Evolutionary conservation across 1,140 invertebrate genomes (phyloP).

Genomic region (Hyles vespertilio): DNA sequence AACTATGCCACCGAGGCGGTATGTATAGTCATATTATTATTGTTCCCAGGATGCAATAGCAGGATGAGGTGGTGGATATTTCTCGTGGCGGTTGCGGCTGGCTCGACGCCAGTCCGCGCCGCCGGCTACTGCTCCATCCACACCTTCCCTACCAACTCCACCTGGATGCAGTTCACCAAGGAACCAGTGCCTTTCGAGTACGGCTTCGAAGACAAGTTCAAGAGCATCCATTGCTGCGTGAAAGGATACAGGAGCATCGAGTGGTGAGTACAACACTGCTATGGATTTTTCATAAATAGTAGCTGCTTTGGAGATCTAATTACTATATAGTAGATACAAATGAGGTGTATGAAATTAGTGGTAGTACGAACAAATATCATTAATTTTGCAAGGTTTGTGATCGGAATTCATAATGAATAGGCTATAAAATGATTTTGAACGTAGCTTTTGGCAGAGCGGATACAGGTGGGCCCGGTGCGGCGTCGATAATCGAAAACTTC

Average conservation of each 20-base stretch:
- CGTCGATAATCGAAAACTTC: slow-evolving; percentile 18
- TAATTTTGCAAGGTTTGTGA: no score
- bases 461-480: slow-evolving; percentile 15
- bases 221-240: slow-evolving; percentile 85
- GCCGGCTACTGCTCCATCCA: slow-evolving; percentile 66
- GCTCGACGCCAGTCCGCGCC: slow-evolving; percentile 25
- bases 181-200: slow-evolving; percentile 81
- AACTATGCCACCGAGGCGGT: no score
- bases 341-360: no score
- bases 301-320: no score
- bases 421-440: no score
- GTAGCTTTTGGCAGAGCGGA: neutral
- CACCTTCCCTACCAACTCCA: slow-evolving; percentile 60
- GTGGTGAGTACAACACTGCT: slow-evolving; percentile 77
- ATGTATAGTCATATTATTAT: no score
- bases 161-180: slow-evolving; percentile 81
- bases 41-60: slow-evolving; percentile 42
- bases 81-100: slow-evolving; percentile 34
- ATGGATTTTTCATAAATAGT: no score
- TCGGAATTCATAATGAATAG: no score
- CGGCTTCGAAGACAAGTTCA: slow-evolving; percentile 81
- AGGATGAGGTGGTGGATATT: slow-evolving; percentile 41
- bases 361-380: no score
- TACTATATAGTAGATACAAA: no score
- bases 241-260: slow-evolving; percentile 85